Percentiles rank a stretch among this genome's conserved stretches.
Evolutionary conservation across 2,888 invertebrate species (phyloP).

Genomic region (Orthonevra nobilis): DNA sequence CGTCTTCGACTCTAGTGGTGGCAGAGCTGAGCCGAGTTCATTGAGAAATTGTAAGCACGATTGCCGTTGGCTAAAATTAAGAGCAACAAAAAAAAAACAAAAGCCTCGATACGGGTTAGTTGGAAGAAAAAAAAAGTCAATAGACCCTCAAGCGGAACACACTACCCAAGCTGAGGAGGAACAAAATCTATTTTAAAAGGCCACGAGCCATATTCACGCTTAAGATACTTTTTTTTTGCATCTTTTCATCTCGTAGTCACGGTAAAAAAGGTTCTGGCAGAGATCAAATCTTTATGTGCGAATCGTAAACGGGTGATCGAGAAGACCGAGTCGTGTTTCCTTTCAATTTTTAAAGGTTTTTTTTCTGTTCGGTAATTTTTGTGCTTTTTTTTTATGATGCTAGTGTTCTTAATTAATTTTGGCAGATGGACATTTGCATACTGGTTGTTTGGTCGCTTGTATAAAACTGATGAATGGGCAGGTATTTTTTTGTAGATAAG

Average conservation of each 20-base stretch:
- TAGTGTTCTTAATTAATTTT: constrained; percentile 32
- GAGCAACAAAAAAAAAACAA: constrained; percentile 1
- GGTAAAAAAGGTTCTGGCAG: too few relatives aligned
- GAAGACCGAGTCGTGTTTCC: too few relatives aligned
- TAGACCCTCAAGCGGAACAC: constrained; percentile 41
- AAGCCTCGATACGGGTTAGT: too few relatives aligned
- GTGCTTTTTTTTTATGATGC: not conserved
- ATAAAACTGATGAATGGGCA: constrained; percentile 15
- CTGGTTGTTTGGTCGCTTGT: constrained; percentile 11
- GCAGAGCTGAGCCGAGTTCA: constrained; percentile 33
- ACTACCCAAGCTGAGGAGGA: constrained; percentile 5
- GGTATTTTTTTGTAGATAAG: too few relatives aligned
- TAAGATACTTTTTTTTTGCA: constrained; percentile 3
- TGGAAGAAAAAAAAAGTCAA: constrained; percentile 54
- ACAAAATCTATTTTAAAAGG: constrained; percentile 33
- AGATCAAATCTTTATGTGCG: too few relatives aligned
- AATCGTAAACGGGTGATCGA: too few relatives aligned
- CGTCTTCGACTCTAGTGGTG: constrained; percentile 1
- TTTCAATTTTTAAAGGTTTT: too few relatives aligned
- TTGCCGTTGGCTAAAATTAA: constrained; percentile 28
- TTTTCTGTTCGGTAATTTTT: not conserved
- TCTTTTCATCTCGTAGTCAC: not conserved
- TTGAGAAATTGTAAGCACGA: constrained; percentile 53
- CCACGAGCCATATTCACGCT: constrained; percentile 35
- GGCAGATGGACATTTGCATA: constrained; percentile 29